Evolutionary conservation across 2,888 invertebrate genomes (phyloP), one percentile per base, ranked within the genome.

Genomic region (Neelides folsomi): DNA sequence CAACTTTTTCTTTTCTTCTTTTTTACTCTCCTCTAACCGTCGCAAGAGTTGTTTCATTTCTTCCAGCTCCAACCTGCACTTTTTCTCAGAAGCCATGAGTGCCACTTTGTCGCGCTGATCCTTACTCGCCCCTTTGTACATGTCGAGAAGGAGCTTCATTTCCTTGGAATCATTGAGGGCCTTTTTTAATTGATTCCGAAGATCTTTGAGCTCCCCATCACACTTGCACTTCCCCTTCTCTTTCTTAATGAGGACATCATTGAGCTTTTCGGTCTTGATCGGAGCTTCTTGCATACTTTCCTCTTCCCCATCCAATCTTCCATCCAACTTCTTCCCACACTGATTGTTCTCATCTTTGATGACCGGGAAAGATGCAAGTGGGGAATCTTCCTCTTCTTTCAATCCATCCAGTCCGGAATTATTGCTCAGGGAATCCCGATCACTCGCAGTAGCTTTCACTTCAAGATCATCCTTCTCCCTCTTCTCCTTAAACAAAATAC

Each of bases 71-170:
- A 85, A 84, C 20, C 90, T 73, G 1, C 86, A 79, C 73, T 92
- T 92, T 66, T 92, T 82, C 72, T 95, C 94, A 0, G 86, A 84
- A 0, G 92, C 89, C 93, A 94, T 92, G 52, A 94, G 75, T 72
- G 90, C 89, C 41, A 90, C 93, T 73, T 94, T 94, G 70, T 95
- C 94, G 5, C 94, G 76, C 69, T 92, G 90, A 68, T 95, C 95
- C 70, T 94, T 95, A 53, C 90, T 85, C 8, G 88, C 88, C n/a
- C 90, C 88, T 73, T 94, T 95, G 74, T 94, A 93, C 89, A 93
- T 93, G 70, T 95, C 94, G 57, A 94, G 74, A 10, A 95, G 71
- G 0, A 95, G 73, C 69, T 94, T 94, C 80, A 94, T 79, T 71
- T 95, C 95, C 66, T 90, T 89, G 71, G 92, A 89, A 68, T 89